Evolutionary conservation across 2,888 invertebrate species (phyloP).

Genomic region (Harmothoe impar): DNA sequence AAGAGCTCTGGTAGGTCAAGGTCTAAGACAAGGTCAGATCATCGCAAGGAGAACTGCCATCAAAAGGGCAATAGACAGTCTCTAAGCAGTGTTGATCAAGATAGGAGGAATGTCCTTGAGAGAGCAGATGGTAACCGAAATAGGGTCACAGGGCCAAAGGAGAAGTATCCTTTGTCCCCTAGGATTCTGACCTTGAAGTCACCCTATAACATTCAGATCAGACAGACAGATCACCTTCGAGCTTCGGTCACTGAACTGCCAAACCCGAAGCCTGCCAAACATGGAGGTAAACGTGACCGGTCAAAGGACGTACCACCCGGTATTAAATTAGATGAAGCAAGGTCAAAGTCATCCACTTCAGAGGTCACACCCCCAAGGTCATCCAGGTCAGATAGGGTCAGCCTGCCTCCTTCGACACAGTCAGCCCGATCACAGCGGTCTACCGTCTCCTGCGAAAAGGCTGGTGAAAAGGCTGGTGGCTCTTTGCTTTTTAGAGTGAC

Average conservation of each 20-base stretch:
- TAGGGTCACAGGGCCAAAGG: neutral
- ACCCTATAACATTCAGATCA: neutral
- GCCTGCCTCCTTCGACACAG: neutral
- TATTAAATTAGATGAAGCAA: neutral
- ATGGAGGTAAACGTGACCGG: neutral
- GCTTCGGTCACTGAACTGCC: neutral
- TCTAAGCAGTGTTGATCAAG: neutral
- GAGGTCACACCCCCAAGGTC: neutral
- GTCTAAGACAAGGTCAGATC: neutral
- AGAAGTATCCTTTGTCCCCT: neutral
- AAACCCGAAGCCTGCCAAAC: neutral
- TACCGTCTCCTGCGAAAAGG: neutral
- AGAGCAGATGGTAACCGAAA: neutral
- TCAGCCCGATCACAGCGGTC: conserved; percentile 4
- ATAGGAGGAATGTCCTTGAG: neutral
- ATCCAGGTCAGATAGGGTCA: neutral
- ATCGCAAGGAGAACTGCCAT: neutral
- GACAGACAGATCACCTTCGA: neutral
- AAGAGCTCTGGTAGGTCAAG: neutral
- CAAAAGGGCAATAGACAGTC: neutral
- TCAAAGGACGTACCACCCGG: neutral
- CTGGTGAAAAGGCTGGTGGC: conserved; percentile 31
- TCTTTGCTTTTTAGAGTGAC: conserved; percentile 10
- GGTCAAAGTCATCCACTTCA: neutral
- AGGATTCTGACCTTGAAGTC: conserved; percentile 2